Evolutionary conservation across 2,797 vertebrate species (phyloP), one percentile per base, ranked within the genome.

Genomic region (Enteromius fasciolatus): DNA sequence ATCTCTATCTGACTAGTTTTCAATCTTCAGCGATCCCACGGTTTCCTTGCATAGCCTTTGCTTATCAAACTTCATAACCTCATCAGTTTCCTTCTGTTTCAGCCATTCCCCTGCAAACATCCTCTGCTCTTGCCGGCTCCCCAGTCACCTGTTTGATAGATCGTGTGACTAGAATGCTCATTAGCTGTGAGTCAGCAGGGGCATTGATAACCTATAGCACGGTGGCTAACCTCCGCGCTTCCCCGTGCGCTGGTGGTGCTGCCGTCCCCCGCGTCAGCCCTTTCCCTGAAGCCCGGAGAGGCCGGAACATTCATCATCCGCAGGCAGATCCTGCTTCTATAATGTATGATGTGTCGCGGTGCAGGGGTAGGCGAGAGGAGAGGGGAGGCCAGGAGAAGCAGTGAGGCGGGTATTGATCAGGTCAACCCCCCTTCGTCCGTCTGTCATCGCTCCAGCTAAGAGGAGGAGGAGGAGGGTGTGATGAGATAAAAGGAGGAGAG

Each of bases 401-500:
- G 46, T 52, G 61, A 73, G 73, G 61, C 68, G 31, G 78, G 67
- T 93, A 92, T 91, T 88, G 92, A 93, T 91, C 88, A 84, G 82
- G 86, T 80, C 87, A 73, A 85, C 87, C 76, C 83, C 46, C 81
- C 85, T 78, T 87, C 87, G 76, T 89, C 84, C 61, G 81, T 83
- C 90, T 57, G 90, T 85, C 87, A 39, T 70, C 68, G 57, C 85
- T 87, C 83, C 85, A 89, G 89, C 91, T 90, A 86, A 84, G 74
- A 74, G 83, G 76, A 86, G 59, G 54, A 77, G 83, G 74, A 66
- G 77, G 77, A 74, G 78, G 61, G 78, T 28, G 46, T 68, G 89
- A 91, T 91, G 92, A 82, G 91, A 90, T 81, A 84, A 80, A 83
- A 61, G 61, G 90, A 33, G 81, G 90, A 86, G 88, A 85, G 88